A percentile compares a stretch with the other conserved stretches of the same genome.
phyloP scores from a whole-genome alignment of 2,797 vertebrate genomes.

The Rhabdomys pumilio region DNA sequence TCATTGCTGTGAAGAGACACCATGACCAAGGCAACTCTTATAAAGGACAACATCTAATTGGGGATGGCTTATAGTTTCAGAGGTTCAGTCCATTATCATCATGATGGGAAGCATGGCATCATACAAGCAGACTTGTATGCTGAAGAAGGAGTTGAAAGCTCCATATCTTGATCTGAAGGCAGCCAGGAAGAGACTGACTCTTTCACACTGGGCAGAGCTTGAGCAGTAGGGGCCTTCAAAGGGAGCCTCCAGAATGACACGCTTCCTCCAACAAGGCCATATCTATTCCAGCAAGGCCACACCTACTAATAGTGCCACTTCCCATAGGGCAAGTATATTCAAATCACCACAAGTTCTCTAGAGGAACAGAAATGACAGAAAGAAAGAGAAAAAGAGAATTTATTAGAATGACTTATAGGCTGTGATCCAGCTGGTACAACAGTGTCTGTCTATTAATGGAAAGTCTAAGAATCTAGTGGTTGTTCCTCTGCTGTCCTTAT shows the following conservation, averaged over 20 bases:
- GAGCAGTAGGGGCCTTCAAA: neutral
- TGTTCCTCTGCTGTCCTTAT: neutral
- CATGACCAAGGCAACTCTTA: neutral
- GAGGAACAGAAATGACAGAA: neutral
- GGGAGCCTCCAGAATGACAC: neutral
- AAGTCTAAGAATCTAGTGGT: neutral
- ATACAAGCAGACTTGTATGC: neutral
- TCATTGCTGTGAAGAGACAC: neutral
- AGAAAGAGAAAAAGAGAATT: neutral
- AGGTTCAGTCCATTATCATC: neutral
- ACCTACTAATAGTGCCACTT: neutral
- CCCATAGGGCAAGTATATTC: neutral
- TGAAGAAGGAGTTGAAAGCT: neutral
- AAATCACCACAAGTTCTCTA: neutral
- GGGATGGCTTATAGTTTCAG: neutral
- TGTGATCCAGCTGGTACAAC: neutral
- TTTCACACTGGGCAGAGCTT: neutral
- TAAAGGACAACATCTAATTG: neutral
- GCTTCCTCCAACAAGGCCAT: neutral
- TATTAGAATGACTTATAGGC: neutral
- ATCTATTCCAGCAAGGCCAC: no score
- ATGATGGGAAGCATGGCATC: neutral
- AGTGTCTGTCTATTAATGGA: neutral
- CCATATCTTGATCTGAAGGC: neutral
- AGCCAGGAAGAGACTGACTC: neutral